phyloP scores from a whole-genome alignment of 2,888 invertebrate species.

The Scaptomyza caliginosa region DNA sequence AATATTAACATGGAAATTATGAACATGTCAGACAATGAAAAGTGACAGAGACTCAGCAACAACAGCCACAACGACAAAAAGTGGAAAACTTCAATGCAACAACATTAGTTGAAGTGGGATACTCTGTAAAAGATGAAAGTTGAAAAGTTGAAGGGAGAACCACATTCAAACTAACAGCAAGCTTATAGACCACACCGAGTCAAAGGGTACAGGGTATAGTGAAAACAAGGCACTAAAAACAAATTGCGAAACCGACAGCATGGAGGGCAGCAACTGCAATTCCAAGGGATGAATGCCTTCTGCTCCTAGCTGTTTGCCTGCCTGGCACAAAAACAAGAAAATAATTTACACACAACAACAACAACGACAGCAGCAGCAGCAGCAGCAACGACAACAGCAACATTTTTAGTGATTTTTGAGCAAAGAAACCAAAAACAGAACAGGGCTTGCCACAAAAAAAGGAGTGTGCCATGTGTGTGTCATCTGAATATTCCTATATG shows the following conservation, averaged over 20 bases:
- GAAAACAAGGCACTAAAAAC: slow-evolving; percentile 66
- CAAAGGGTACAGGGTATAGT: slow-evolving; percentile 7
- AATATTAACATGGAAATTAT: slow-evolving; percentile 81
- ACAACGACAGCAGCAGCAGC: no score
- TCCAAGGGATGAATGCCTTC: slow-evolving; percentile 10
- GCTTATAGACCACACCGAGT: no score
- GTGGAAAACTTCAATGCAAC: background rate
- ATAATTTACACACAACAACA: slow-evolving; percentile 54
- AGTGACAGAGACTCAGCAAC: slow-evolving; percentile 46
- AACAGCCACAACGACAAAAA: slow-evolving; percentile 27
- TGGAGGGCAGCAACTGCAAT: slow-evolving; percentile 29
- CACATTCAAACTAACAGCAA: background rate
- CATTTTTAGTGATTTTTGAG: slow-evolving; percentile 57
- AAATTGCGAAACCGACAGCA: slow-evolving; percentile 56
- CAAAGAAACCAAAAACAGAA: slow-evolving; percentile 33
- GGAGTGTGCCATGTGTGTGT: background rate
- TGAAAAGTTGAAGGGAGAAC: no score
- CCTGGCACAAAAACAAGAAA: slow-evolving; percentile 59
- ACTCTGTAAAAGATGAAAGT: background rate
- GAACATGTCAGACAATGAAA: slow-evolving; percentile 60
- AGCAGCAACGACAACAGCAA: slow-evolving; percentile 40
- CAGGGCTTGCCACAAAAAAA: slow-evolving; percentile 2
- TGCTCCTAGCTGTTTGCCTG: slow-evolving; percentile 31
- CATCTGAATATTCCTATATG: slow-evolving; percentile 14
- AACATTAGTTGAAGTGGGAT: background rate